Evolutionary conservation across 2,113 vertebrate species (phyloP).

Genomic region (Rhinolophus ferrumequinum): DNA sequence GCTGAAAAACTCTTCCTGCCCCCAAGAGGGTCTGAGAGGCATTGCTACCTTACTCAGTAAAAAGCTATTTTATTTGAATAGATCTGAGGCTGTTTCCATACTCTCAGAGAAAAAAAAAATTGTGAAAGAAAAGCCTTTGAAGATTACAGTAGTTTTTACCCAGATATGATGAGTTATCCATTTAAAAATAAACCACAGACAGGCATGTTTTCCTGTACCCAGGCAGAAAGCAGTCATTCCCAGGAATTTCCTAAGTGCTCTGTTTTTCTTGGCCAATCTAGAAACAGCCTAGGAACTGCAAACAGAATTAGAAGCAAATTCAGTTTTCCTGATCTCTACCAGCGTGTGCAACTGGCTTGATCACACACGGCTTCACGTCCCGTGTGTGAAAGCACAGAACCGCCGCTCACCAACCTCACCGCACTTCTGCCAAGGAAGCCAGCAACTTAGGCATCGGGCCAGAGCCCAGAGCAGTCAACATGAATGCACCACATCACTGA

Average conservation of each 20-base stretch:
- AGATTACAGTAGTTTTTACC: slow-evolving; percentile 72
- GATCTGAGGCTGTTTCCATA: slow-evolving; percentile 46
- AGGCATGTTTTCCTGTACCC: slow-evolving; percentile 70
- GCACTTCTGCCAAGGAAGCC: neutral
- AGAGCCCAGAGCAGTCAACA: neutral
- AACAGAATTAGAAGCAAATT: slow-evolving; percentile 67
- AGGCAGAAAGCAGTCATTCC: slow-evolving; percentile 76
- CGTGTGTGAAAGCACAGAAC: neutral
- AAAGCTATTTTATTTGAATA: slow-evolving; percentile 50
- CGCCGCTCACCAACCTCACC: neutral
- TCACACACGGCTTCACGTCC: fast-evolving
- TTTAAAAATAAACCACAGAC: slow-evolving; percentile 80
- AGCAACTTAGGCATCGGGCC: neutral
- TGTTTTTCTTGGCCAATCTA: slow-evolving; percentile 75
- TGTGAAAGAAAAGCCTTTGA: slow-evolving; percentile 71
- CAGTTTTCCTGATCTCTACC: slow-evolving; percentile 36
- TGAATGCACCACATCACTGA: neutral
- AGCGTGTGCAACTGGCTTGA: neutral
- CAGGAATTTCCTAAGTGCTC: slow-evolving; percentile 74
- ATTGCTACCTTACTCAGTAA: neutral
- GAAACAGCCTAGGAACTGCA: slow-evolving; percentile 70
- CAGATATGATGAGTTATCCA: slow-evolving; percentile 77
- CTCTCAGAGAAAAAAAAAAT: slow-evolving; percentile 49
- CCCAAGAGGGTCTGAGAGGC: neutral
- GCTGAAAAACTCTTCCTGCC: neutral